These are phyloP conservation scores for Drosophila subobscura DNA, from an alignment of 1,140 invertebrate genomes.

Conservation along the genomic window DNA sequence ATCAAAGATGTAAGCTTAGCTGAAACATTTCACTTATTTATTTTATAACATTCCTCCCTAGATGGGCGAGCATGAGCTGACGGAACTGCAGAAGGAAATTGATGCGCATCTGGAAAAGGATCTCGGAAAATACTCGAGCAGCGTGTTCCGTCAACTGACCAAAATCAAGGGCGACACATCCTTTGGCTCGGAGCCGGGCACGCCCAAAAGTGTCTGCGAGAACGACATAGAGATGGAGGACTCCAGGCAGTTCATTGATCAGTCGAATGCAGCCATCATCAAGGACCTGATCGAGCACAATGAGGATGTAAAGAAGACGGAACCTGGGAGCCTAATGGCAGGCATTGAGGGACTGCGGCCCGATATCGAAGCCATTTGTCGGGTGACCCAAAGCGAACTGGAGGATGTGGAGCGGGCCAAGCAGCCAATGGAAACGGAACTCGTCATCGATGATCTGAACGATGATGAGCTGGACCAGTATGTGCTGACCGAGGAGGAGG, in stretches of 20 bases:
- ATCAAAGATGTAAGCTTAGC: constrained; percentile 87
- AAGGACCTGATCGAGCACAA: constrained; percentile 83
- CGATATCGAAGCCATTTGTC: constrained; percentile 79
- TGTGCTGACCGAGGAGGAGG: constrained; percentile 93
- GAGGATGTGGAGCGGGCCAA: constrained; percentile 66
- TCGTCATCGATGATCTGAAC: constrained; percentile 92
- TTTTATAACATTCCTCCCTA: constrained; percentile 8
- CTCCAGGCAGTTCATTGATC: constrained; percentile 85
- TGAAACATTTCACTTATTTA: not conserved
- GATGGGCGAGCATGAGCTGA: constrained; percentile 86
- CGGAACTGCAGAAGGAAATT: constrained; percentile 89
- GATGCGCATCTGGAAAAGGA: constrained; percentile 89
- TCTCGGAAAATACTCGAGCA: constrained; percentile 83
- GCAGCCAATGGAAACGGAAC: constrained; percentile 84
- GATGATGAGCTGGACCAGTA: constrained; percentile 95
- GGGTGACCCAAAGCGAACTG: constrained; percentile 66
- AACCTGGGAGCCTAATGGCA: constrained; percentile 24
- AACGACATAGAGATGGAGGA: constrained; percentile 83
- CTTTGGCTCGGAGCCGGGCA: constrained; percentile 4
- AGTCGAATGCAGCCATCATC: constrained; percentile 86
- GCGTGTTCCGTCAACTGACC: constrained; percentile 47
- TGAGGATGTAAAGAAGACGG: constrained; percentile 35
- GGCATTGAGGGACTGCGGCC: constrained; percentile 75
- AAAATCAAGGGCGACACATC: constrained; percentile 18
- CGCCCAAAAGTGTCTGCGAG: constrained; percentile 26